These are phyloP conservation scores for Halcyon senegalensis DNA, from an alignment of 2,113 vertebrate species.

Conservation along the genomic window DNA sequence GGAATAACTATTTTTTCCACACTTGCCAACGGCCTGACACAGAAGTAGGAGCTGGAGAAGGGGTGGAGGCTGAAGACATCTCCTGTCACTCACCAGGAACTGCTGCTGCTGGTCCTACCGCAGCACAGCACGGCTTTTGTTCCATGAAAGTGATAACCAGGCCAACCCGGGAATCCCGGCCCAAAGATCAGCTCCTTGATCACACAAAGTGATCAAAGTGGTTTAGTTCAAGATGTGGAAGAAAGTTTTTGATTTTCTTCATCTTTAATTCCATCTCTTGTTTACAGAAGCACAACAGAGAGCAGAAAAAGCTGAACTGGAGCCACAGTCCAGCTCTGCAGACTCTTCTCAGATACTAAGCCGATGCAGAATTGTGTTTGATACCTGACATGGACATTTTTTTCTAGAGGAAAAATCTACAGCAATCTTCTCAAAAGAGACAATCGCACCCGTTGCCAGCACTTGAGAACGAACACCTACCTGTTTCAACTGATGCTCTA, in stretches of 20 bases:
- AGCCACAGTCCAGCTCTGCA: not conserved
- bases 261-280: not conserved
- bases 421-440: not conserved
- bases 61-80: not conserved
- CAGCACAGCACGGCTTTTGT: not conserved
- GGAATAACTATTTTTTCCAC: not conserved
- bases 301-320: not conserved
- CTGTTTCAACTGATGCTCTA: conserved; percentile 79
- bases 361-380: not conserved
- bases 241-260: not conserved
- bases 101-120: not conserved
- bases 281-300: not conserved
- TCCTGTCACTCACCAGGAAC: not conserved
- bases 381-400: not conserved
- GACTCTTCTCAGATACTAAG: not conserved
- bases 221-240: not conserved
- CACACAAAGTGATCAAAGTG: not conserved
- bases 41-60: not conserved
- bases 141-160: not conserved
- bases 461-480: conserved; percentile 28
- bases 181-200: not conserved
- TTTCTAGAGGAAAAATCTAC: not conserved
- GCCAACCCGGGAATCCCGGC: not conserved
- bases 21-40: not conserved
- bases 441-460: not conserved